Conservation (phyloP, 1,140 invertebrate genomes). For the Linepithema humile region DNA sequence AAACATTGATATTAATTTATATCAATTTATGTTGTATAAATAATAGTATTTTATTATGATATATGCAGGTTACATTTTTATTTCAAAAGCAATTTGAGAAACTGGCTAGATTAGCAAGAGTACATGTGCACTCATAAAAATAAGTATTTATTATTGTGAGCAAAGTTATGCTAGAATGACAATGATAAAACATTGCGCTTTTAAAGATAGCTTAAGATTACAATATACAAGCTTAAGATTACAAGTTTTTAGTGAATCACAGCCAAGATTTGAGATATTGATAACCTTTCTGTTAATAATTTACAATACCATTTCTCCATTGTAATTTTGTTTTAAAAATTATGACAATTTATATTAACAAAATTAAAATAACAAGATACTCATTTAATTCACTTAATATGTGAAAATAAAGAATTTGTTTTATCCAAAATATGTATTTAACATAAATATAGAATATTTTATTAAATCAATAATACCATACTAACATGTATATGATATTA, state of each 20-base stretch:
- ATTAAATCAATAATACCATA: neutral
- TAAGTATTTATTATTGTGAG: conserved; percentile 4
- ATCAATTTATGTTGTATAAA: neutral
- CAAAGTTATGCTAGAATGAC: neutral
- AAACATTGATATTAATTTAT: neutral
- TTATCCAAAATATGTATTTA: neutral
- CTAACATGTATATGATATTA: neutral
- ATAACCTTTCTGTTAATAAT: neutral
- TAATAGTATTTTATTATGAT: neutral
- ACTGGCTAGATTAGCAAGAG: neutral
- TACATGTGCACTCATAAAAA: conserved; percentile 11
- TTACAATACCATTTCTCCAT: neutral
- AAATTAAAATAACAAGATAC: neutral
- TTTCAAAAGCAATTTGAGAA: neutral
- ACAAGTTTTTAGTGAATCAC: conserved; percentile 43
- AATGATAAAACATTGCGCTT: conserved; percentile 2
- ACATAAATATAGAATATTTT: neutral
- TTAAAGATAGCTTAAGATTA: conserved; percentile 43
- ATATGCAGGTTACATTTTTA: neutral
- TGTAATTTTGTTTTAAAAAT: neutral
- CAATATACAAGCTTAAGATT: conserved; percentile 32
- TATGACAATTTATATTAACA: neutral
- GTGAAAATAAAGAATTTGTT: neutral
- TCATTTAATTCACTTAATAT: neutral
- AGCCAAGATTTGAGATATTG: conserved; percentile 47